Conservation (phyloP, 2,888 invertebrate genomes). For the Stenchaetothrips biformis region DNA sequence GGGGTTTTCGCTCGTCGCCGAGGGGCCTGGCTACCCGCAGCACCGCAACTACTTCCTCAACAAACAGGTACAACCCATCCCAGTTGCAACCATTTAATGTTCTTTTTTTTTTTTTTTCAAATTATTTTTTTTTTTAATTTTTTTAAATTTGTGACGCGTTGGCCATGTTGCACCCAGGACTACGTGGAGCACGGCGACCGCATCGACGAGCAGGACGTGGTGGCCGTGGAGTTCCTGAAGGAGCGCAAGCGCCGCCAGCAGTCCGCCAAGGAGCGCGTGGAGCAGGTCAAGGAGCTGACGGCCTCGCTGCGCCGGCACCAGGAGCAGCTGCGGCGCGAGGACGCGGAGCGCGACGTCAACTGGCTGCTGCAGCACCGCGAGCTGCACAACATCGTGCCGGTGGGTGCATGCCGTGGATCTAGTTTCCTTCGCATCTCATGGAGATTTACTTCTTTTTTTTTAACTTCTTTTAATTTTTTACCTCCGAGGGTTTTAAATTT, state of each 20-base stretch:
- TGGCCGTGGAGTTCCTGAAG: conserved; percentile 12
- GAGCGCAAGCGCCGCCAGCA: conserved; percentile 3
- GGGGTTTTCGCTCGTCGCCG: conserved; percentile 13
- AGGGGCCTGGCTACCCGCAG: conserved; percentile 12
- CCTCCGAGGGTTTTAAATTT: no score
- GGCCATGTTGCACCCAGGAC: not conserved
- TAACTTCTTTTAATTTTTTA: no score
- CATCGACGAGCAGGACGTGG: conserved; percentile 20
- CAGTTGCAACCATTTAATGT: not conserved
- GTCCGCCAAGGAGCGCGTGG: conserved; percentile 12
- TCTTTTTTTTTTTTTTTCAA: no score
- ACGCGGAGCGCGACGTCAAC: not conserved
- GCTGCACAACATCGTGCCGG: conserved; percentile 1
- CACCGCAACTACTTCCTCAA: conserved; percentile 20
- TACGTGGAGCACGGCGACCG: not conserved
- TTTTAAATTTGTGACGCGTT: no score
- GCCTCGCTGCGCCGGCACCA: conserved; percentile 3
- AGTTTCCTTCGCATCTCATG: conserved; percentile 45
- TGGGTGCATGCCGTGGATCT: no score
- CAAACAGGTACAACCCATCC: not conserved
- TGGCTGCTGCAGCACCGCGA: conserved; percentile 7
- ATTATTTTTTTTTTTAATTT: no score
- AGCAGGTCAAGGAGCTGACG: conserved; percentile 22
- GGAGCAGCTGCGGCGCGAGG: conserved; percentile 3
- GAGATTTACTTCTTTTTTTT: no score